Base-by-base conservation (phyloP, 2,113 vertebrate species). In the Plectropomus leopardus region DNA sequence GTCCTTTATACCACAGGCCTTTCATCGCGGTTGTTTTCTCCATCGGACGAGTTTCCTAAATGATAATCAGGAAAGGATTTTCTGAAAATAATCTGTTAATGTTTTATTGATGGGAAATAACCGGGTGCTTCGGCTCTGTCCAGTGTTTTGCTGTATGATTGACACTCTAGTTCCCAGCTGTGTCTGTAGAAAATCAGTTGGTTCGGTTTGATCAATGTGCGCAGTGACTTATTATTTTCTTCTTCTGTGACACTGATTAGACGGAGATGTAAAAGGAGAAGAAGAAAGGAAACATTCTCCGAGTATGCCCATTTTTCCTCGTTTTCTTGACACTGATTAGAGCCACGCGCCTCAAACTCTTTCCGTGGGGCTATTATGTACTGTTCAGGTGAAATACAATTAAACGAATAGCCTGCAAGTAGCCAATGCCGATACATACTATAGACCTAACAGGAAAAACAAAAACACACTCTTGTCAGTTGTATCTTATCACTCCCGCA, bases 221-320 rank as follows among this genome's bases (percentile, higher is more conserved):
- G 42, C 65, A 4, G 24, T 88, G 28, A 89, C 50, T 66, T 72
- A 75, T 80, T 50, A 61, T 87, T 76, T 72, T 69, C 59, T 45
- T 30, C 54, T 40, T 40, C 59, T 8, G 65, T 76, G 80, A 89
- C 80, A 75, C 80, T 92, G 88, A 88, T 93, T 87, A 72, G 75
- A 34, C 45, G 65, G 75, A 88, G 72, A 82, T 59, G 69, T 68
- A 78, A 61, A 74, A 78, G 23, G 59, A 73, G 68, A 64, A 55
- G 54, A 83, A 58, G 70, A 75, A 74, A 78, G 69, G 53, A 81
- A 79, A 72, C 80, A 74, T 59, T 40, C 40, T 34, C 15, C 1
- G 36, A 63, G 13, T 67, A 51, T 74, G 10, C 23, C 47, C 7
- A 5, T 60, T 55, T 64, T 47, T 54, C 30, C 24, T 3, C 16